Percentiles rank a stretch among this genome's conserved stretches.
Evolutionary conservation across 2,113 vertebrate species (phyloP).

Genomic region (Eulemur macaco): DNA sequence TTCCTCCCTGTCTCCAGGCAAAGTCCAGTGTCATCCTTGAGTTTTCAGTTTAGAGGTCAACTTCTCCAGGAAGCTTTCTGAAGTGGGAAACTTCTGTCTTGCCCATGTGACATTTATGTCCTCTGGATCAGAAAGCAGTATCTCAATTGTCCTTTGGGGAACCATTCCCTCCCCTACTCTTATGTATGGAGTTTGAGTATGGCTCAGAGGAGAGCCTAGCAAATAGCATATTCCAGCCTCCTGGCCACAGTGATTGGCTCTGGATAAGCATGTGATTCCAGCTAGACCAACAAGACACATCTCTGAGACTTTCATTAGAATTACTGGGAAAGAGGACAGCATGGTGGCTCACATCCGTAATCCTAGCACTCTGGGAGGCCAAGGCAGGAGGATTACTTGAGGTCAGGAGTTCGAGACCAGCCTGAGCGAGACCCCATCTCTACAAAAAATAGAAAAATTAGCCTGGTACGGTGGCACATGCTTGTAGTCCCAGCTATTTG

Average conservation of each 20-base stretch:
- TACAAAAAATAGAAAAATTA: too few species aligned
- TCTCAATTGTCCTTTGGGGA: not conserved
- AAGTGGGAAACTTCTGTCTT: not conserved
- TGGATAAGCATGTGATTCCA: not conserved
- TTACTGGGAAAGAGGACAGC: not conserved
- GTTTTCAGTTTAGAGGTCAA: not conserved
- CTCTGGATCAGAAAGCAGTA: not conserved
- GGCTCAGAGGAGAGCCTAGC: not conserved
- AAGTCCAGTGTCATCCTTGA: not conserved
- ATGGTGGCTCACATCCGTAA: too few species aligned
- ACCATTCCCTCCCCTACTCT: rapidly evolving
- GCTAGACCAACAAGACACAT: not conserved
- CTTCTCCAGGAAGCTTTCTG: not conserved
- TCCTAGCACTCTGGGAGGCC: too few species aligned
- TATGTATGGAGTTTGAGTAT: not conserved
- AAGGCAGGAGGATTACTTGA: too few species aligned
- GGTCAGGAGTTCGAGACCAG: too few species aligned
- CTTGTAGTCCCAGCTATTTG: too few species aligned
- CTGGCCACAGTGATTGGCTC: not conserved
- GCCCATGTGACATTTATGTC: not conserved
- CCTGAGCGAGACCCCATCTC: too few species aligned
- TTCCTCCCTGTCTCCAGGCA: not conserved
- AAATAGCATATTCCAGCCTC: not conserved
- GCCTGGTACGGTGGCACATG: too few species aligned
- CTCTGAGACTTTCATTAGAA: not conserved